Evolutionary conservation across 2,888 invertebrate genomes (phyloP), one percentile per base, ranked within the genome.

Genomic region (Opisthograptis luteolata): DNA sequence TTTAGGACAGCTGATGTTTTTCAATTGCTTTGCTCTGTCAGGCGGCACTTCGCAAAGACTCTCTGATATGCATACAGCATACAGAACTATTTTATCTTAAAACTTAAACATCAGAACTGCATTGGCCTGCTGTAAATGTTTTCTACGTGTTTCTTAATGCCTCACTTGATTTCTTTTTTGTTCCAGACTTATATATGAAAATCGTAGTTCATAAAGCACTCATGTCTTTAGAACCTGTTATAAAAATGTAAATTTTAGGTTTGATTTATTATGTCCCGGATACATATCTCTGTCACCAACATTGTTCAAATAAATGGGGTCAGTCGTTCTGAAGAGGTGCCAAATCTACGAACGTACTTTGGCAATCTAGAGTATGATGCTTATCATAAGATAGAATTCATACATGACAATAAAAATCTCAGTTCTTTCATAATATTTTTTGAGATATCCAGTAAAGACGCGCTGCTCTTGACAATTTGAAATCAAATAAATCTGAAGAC

Each of bases 261-360:
- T n/a, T 51, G 55, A 59, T 61, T 55, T 55, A 55, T 20, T 19
- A 37, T 41, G 25, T 41, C 27, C 37, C 37, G 13, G 36, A 45
- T 44, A 48, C 50, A 46, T 48, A 46, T 40, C 47, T 53, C 35
- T 62, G 61, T 59, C 59, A 58, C 58, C 47, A 47, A 58, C 55
- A 52, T 57, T 60, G 58, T 57, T 58, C 50, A 49, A 42, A 54
- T 50, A 24, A 62, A 62, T 36, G 62, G 54, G 62, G 62, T 60
- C 57, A 58, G 44, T 41, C 49, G 53, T 60, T 60, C 58, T 62
- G 62, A 62, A 55, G 42, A 55, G 49, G 54, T 54, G 62, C 62
- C 62, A 62, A 62, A 60, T 55, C 48, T 62, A 55, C 54, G 57
- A 51, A 59, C 47, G 55, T 55, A 43, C 46, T 59, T 61, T 62